A percentile compares a stretch with the other conserved stretches of the same genome.
phyloP scores from a whole-genome alignment of 2,888 invertebrate species.

The Lydus trimaculatus region DNA sequence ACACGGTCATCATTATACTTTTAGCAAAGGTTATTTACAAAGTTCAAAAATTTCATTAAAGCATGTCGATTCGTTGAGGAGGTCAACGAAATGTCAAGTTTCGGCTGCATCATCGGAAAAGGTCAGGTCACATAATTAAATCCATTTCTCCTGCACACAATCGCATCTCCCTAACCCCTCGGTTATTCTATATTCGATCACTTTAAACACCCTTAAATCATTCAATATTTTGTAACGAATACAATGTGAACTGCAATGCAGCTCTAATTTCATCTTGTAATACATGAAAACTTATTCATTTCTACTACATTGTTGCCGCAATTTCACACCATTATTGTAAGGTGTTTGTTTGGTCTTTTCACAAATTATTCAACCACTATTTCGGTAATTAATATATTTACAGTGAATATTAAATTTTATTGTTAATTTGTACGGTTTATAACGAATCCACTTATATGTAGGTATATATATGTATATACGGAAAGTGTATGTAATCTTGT shows the following conservation, averaged over 20 bases:
- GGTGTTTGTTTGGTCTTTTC: slow-evolving; percentile 47
- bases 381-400: slow-evolving; percentile 48
- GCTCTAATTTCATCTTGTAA: background rate
- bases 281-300: background rate
- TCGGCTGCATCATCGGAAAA: slow-evolving; percentile 22
- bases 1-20: slow-evolving; percentile 18
- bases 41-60: slow-evolving; percentile 33
- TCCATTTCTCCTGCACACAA: background rate
- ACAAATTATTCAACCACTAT: slow-evolving; percentile 50
- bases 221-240: background rate
- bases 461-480: too few relatives aligned
- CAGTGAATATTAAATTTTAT: slow-evolving; percentile 54
- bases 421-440: slow-evolving; percentile 50
- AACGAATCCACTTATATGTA: slow-evolving; percentile 30
- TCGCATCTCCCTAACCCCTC: too few relatives aligned
- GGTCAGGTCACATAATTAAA: slow-evolving; percentile 26
- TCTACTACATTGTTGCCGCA: background rate
- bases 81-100: slow-evolving; percentile 31
- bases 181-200: background rate
- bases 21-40: slow-evolving; percentile 27
- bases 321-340: slow-evolving; percentile 39
- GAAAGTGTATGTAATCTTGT: slow-evolving; percentile 46
- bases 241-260: background rate
- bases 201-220: background rate
- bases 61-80: slow-evolving; percentile 7